A percentile compares a stretch with the other conserved stretches of the same genome.
These are phyloP conservation scores for Apis cerana DNA, from an alignment of 1,140 invertebrate genomes.

Conservation along the genomic window DNA sequence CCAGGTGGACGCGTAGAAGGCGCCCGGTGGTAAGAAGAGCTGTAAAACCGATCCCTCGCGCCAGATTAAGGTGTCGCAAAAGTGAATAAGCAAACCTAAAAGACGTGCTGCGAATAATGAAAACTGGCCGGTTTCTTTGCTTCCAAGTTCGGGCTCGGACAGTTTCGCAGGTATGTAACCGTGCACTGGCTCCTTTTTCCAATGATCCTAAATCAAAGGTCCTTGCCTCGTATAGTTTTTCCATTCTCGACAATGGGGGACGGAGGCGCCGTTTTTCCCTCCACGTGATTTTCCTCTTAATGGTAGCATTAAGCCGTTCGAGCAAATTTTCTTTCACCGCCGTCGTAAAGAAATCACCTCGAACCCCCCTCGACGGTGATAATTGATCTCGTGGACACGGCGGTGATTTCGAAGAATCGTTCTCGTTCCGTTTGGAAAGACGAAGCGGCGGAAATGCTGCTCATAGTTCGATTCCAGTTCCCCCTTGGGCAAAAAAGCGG, in stretches of 20 bases:
- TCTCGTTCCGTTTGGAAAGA: conserved; percentile 20
- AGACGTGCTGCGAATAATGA: conserved; percentile 58
- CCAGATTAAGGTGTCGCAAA: conserved; percentile 65
- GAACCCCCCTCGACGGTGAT: not conserved
- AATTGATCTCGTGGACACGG: not conserved
- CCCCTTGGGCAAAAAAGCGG: not conserved
- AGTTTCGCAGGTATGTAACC: conserved; percentile 20
- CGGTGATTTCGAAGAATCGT: not conserved
- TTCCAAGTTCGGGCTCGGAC: not conserved
- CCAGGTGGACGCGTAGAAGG: conserved; percentile 53
- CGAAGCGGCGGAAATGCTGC: conserved; percentile 65
- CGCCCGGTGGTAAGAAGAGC: conserved; percentile 43
- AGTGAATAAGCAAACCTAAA: conserved; percentile 42
- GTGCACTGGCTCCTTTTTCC: not conserved
- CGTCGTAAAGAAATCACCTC: too few relatives aligned
- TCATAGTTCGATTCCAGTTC: conserved; percentile 54
- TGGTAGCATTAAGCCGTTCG: not conserved
- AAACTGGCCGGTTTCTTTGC: conserved; percentile 53
- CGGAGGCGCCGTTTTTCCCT: not conserved
- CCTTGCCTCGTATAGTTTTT: conserved; percentile 5
- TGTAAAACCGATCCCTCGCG: conserved; percentile 67
- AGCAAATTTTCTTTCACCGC: too few relatives aligned
- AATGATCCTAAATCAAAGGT: conserved; percentile 18
- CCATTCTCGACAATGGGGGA: not conserved
- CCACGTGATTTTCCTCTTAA: not conserved